Base-by-base conservation (phyloP, 2,113 vertebrate species). In the Poeciliopsis retropinna region DNA sequence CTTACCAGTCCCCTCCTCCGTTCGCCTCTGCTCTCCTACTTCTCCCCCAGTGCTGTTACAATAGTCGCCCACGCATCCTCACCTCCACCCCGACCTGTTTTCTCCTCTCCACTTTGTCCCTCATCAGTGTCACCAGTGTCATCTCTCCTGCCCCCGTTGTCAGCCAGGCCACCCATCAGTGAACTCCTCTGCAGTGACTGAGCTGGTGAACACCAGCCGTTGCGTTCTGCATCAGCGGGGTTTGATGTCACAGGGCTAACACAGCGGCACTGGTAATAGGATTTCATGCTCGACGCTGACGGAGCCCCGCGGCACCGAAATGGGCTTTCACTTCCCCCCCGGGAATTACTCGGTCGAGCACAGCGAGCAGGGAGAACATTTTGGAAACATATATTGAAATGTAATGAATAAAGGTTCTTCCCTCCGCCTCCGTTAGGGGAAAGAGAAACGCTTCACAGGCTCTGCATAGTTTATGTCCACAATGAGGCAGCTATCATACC, bases 281-380 rank as follows among this genome's bases (percentile, higher is more conserved):
- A 94, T 94, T 94, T 94, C 88, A 93, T 72, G 88, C 92, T 94
- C 82, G 44, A 84, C 84, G 82, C 84, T 84, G 73, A 82, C 78
- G 65, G 75, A 87, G 89, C 89, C 78, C 88, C n/a, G 68, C 79
- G 65, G 85, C 83, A 81, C 81, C 51, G 70, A 90, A 93, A 92
- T 86, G 89, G 88, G 87, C 87, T 92, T 89, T 90, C 82, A 76
- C 85, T 85, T 85, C 85, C 82, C 77, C 39, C 75, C 39, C 74
- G 79, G 91, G 89, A 91, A 88, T 88, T 80, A 81, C 91, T 89
- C 65, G 87, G 89, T 85, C 85, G 76, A 80, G 84, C 86, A 76
- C 80, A 86, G 81, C 57, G 66, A 78, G 85, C 72, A 84, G 75
- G 72, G 78, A 79, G 87, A 90, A 83, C 74, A 84, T 88, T 94